Evolutionary conservation across 92 coral and sea anemone species (phyloP), one percentile per base, ranked within the genome.

Genomic region (Umimayanthus kanabou): DNA sequence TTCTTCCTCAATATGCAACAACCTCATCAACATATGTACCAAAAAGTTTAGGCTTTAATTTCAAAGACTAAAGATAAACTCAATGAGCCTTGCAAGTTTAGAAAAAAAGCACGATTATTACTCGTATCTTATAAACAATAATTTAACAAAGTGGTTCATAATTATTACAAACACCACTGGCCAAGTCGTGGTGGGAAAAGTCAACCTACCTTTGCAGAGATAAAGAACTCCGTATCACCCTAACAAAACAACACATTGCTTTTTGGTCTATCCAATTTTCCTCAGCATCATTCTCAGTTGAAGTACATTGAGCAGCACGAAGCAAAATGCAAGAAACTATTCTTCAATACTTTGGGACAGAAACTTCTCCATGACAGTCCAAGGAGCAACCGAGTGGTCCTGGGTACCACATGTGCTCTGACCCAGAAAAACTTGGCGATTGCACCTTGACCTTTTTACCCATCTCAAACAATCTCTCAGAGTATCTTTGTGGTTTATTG

Each of bases 341-440:
- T 61, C 74, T 40, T 81, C 57, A 61, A 61, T 16, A 75, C 79
- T 39, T 75, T 50, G 79, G 79, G 45, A 75, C 20, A 39, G 45
- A 75, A 75, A 66, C 39, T 80, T 29, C 78, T 70, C 87, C 78
- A 83, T 83, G 87, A 45, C 87, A 82, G 87, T 20, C 43, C 87
- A 23, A 37, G 79, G 65, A 20, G 29, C 64, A 83, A 45, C 87
- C 78, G 87, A 83, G 87, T 40, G 65, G 14, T 13, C 87, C 87
- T 83, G 87, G 87, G 87, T 50, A 65, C 87, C 4, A 83, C 53
- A 43, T 39, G 6, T 43, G 33, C 58, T 43, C 5, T 29, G 29
- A 23, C 25, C 61, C 39, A 37, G 39, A 76, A 16, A 45, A 45
- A 45, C 6, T 1, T 9, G 9, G 6, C 9, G 0, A 11, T 53